phyloP scores from a whole-genome alignment of 2,113 vertebrate genomes.

The Irena cyanogastra region DNA sequence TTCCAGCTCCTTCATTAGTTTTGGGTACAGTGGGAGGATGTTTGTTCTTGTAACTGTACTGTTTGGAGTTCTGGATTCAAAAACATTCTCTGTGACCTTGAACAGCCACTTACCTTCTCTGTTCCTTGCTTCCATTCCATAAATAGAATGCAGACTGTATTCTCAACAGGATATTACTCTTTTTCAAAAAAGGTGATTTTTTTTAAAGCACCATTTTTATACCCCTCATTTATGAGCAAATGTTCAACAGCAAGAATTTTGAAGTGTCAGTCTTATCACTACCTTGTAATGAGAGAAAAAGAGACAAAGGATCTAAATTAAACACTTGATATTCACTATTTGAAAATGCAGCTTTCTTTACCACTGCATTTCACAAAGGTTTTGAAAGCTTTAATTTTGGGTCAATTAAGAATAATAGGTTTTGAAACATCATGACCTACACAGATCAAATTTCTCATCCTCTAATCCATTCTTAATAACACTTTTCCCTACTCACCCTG shows the following conservation, averaged over 20 bases:
- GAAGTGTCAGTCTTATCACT: neutral
- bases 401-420: neutral
- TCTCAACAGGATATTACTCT: neutral
- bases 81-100: neutral
- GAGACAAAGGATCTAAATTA: neutral
- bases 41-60: neutral
- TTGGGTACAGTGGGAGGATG: neutral
- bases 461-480: neutral
- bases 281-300: neutral
- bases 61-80: neutral
- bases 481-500: neutral
- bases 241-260: neutral
- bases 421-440: neutral
- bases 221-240: neutral
- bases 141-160: neutral
- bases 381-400: neutral
- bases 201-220: neutral
- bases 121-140: neutral
- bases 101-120: neutral
- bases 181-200: neutral
- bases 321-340: neutral
- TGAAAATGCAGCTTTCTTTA: neutral
- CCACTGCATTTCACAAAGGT: neutral
- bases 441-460: neutral
- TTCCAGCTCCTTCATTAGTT: neutral